Conservation (phyloP, 2,888 invertebrate genomes). For the Anoplius nigerrimus region DNA sequence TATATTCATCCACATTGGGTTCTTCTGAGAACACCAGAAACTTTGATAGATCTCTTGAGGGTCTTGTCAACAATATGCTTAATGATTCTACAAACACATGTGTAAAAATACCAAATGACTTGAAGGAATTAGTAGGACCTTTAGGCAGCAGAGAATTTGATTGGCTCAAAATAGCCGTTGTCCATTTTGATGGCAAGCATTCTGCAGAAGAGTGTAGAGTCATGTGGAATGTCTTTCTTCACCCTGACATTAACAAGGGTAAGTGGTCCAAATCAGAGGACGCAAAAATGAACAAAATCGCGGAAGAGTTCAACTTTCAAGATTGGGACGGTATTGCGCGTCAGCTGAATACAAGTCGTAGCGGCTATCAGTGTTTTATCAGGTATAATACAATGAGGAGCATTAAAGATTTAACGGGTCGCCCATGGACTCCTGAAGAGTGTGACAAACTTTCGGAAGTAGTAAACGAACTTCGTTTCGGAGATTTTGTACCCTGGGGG, state of each 20-base stretch:
- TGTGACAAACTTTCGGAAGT: constrained; percentile 80
- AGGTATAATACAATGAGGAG: constrained; percentile 78
- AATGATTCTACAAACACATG: background rate
- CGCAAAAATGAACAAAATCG: constrained; percentile 70
- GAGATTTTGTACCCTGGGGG: constrained; percentile 85
- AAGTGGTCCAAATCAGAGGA: constrained; percentile 78
- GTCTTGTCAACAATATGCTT: too few relatives aligned
- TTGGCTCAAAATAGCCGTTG: constrained; percentile 78
- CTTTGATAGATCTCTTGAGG: too few relatives aligned
- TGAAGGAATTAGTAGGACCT: constrained; percentile 56
- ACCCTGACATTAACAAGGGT: constrained; percentile 81
- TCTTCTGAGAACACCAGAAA: background rate
- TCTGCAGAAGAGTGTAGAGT: constrained; percentile 80
- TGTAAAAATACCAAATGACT: constrained; percentile 43
- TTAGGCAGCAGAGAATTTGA: constrained; percentile 75
- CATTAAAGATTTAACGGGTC: constrained; percentile 64
- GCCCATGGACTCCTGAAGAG: constrained; percentile 82
- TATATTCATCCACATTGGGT: constrained; percentile 15
- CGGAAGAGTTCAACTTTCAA: constrained; percentile 75
- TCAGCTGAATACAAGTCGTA: constrained; percentile 78
- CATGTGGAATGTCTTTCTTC: constrained; percentile 84
- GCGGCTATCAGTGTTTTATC: constrained; percentile 83
- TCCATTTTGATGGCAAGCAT: constrained; percentile 77
- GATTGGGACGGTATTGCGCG: constrained; percentile 83
- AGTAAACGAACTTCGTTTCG: constrained; percentile 80